Conservation (phyloP, 2,797 vertebrate genomes). For the Eulemur rubriventer region DNA sequence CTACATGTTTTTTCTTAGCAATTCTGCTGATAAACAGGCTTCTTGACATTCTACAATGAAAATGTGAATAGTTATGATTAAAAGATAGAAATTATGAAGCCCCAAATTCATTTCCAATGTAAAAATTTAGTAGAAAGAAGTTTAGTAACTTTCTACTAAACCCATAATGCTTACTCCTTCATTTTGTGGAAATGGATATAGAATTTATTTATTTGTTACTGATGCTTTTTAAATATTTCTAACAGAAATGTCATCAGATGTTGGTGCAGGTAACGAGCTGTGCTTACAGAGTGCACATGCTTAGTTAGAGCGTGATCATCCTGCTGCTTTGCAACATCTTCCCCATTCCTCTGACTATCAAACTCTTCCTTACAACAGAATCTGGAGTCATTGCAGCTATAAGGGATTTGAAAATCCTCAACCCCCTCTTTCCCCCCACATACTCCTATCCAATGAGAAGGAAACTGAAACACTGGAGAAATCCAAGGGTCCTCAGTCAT, state of each 20-base stretch:
- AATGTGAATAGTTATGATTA: conserved; percentile 29
- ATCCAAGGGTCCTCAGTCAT: not conserved
- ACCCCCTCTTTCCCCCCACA: fast-evolving
- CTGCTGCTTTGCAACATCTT: not conserved
- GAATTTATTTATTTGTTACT: not conserved
- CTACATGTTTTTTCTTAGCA: not conserved
- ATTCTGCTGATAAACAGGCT: not conserved
- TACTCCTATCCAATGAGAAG: not conserved
- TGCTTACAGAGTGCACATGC: not conserved
- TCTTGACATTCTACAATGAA: conserved; percentile 12
- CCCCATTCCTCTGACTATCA: not conserved
- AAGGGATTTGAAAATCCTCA: not conserved
- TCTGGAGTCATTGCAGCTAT: not conserved
- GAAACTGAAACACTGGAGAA: not conserved
- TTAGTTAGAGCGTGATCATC: not conserved
- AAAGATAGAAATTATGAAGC: not conserved
- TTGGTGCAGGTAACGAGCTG: not conserved
- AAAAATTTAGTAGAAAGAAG: conserved; percentile 7
- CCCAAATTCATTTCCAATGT: not conserved
- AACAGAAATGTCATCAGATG: conserved; percentile 16
- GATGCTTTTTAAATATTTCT: not conserved
- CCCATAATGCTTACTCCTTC: not conserved
- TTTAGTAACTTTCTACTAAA: not conserved
- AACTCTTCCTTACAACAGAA: not conserved
- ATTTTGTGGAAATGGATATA: conserved; percentile 1